These are phyloP conservation scores for Ceratosolen fusciceps DNA, from an alignment of 1,140 invertebrate species.

Conservation along the genomic window DNA sequence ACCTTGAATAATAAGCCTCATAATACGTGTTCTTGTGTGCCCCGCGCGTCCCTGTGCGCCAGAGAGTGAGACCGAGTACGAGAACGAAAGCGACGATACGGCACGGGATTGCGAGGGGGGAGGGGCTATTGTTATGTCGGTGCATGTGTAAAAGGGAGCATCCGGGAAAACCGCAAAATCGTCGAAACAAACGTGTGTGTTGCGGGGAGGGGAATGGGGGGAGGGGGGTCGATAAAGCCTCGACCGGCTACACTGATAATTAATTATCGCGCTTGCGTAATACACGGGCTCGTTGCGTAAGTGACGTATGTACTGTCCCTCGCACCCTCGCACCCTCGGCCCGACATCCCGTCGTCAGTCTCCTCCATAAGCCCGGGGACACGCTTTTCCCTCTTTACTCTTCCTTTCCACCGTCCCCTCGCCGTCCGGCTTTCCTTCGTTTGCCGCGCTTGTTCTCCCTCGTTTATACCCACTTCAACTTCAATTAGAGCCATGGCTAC, in stretches of 20 bases:
- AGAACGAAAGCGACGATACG: neutral
- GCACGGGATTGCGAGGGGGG: too few relatives aligned
- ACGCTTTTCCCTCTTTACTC: neutral
- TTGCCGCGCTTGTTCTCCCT: constrained; percentile 29
- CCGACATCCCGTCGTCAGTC: too few relatives aligned
- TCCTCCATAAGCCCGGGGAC: neutral
- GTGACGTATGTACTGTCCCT: neutral
- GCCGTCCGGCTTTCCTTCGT: constrained; percentile 26
- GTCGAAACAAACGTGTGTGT: neutral
- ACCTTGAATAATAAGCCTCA: constrained; percentile 10
- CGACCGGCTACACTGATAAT: constrained; percentile 14
- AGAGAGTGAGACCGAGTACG: neutral
- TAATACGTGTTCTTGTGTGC: too few relatives aligned
- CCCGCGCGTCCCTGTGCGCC: neutral
- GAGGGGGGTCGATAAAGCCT: neutral
- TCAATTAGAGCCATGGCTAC: constrained; percentile 37
- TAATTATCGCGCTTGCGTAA: constrained; percentile 31
- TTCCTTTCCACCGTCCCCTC: neutral
- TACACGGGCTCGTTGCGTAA: neutral
- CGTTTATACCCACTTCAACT: constrained; percentile 45
- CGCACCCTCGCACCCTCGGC: neutral
- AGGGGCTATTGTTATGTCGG: neutral
- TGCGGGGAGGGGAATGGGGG: too few relatives aligned
- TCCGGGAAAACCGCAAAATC: constrained; percentile 23
- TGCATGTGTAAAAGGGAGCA: neutral